Percentiles rank a stretch among this genome's conserved stretches.
These are phyloP conservation scores for Sparus aurata DNA, from an alignment of 2,797 vertebrate species.

Conservation along the genomic window DNA sequence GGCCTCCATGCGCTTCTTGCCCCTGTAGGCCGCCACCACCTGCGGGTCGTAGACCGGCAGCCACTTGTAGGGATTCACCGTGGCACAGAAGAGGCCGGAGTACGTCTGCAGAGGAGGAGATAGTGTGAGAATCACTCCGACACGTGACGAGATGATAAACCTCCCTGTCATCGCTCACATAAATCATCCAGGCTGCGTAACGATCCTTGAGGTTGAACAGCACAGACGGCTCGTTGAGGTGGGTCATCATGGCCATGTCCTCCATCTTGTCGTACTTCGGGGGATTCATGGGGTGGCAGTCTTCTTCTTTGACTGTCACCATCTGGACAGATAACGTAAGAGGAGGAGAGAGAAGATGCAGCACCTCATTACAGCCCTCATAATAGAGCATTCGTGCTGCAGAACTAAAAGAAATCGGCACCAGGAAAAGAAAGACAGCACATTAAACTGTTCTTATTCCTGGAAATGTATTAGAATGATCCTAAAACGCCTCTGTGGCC, in stretches of 20 bases:
- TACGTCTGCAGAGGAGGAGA: slow-evolving; percentile 82
- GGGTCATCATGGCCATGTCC: slow-evolving; percentile 92
- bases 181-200: slow-evolving; percentile 93
- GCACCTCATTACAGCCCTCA: too few relatives aligned
- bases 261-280: slow-evolving; percentile 92
- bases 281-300: slow-evolving; percentile 90
- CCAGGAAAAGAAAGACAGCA: background rate
- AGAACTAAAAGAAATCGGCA: background rate
- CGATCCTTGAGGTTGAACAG: slow-evolving; percentile 93
- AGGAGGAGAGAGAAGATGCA: background rate
- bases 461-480: too few relatives aligned
- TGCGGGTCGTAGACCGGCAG: slow-evolving; percentile 88
- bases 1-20: slow-evolving; percentile 90
- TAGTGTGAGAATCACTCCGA: background rate
- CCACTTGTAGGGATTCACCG: slow-evolving; percentile 92
- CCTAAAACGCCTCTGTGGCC: too few relatives aligned
- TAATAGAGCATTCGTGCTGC: background rate
- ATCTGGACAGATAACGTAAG: slow-evolving; percentile 32
- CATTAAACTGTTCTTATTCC: background rate
- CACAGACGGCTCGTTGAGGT: slow-evolving; percentile 89
- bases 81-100: slow-evolving; percentile 89
- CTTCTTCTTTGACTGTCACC: slow-evolving; percentile 86
- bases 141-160: fast-evolving
- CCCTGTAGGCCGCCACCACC: slow-evolving; percentile 87
- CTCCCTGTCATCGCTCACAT: slow-evolving; percentile 75